phyloP scores from a whole-genome alignment of 2,797 vertebrate genomes.

The Anomalospiza imberbis region DNA sequence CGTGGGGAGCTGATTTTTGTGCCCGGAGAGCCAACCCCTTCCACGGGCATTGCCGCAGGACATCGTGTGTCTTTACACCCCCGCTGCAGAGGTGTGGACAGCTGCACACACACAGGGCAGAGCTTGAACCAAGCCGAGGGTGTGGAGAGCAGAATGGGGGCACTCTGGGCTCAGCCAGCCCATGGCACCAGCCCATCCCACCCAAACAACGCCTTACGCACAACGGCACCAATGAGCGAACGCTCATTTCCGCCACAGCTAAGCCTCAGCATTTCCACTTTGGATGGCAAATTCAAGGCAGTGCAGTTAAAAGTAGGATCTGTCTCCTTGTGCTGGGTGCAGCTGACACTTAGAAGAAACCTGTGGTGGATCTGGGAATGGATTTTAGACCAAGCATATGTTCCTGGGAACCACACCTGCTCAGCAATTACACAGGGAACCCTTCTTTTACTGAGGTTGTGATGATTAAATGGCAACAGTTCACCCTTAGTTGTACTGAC shows the following conservation, averaged over 20 bases:
- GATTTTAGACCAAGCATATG: not conserved
- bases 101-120: not conserved
- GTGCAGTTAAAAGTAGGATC: not conserved
- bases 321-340: not conserved
- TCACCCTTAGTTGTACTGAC: not conserved
- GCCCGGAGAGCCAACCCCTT: not conserved
- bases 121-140: not conserved
- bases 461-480: not conserved
- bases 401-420: not conserved
- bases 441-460: not conserved
- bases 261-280: not conserved
- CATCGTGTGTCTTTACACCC: not conserved
- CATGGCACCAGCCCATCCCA: accelerated
- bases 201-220: accelerated
- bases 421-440: not conserved
- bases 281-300: not conserved
- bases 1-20: not conserved
- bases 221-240: accelerated
- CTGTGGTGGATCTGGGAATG: not conserved
- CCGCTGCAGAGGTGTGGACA: accelerated
- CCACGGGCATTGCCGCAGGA: accelerated
- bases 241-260: not conserved
- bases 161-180: not conserved
- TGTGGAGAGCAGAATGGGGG: not conserved
- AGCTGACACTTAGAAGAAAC: not conserved